Conservation (phyloP, 2,113 vertebrate genomes). For the Elephantulus edwardii region DNA sequence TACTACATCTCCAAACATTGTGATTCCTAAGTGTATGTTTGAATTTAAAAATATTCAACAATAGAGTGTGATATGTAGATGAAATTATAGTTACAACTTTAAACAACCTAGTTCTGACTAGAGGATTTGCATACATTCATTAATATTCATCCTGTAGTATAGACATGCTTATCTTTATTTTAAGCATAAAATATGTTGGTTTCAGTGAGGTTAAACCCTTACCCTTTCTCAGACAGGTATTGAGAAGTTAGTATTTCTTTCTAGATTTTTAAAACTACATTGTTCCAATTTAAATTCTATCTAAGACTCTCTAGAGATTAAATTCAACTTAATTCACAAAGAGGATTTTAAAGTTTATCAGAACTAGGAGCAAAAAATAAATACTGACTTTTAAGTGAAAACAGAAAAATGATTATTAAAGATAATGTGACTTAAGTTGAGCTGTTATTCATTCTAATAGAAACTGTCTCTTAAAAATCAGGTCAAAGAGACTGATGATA, state of each 20-base stretch:
- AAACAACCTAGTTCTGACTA: neutral
- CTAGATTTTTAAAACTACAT: neutral
- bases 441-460: constrained; percentile 72
- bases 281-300: constrained; percentile 20
- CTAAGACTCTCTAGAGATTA: neutral
- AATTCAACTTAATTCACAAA: constrained; percentile 21
- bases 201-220: neutral
- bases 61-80: neutral
- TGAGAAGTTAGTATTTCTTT: neutral
- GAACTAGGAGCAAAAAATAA: constrained; percentile 64
- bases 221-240: neutral
- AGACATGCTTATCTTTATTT: neutral
- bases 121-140: neutral
- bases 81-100: neutral
- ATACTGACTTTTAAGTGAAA: constrained; percentile 57
- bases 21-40: neutral
- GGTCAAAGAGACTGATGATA: constrained; percentile 71
- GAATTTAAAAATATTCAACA: neutral
- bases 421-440: constrained; percentile 17
- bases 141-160: neutral
- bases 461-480: constrained; percentile 66
- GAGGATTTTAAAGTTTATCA: constrained; percentile 50
- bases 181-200: neutral
- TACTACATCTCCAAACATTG: neutral
- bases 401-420: constrained; percentile 71